Evolutionary conservation across 2,797 vertebrate species (phyloP).

Genomic region (Antrozous pallidus): DNA sequence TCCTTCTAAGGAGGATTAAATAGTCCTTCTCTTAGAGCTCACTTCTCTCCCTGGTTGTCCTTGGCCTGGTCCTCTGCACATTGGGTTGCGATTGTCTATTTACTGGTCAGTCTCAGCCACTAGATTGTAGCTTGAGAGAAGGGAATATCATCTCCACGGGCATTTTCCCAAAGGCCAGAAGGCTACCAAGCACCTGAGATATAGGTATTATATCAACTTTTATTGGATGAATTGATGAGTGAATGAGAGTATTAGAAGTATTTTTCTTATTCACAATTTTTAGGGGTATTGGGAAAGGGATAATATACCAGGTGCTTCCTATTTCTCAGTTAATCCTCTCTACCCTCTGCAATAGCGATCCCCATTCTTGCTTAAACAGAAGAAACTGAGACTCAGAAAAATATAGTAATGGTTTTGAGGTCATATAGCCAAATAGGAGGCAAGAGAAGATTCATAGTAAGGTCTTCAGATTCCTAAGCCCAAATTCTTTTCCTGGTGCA

Average conservation of each 20-base stretch:
- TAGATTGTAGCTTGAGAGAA: neutral
- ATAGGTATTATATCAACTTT: neutral
- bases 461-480: neutral
- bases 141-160: neutral
- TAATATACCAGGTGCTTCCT: neutral
- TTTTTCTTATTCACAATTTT: neutral
- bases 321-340: neutral
- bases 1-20: neutral
- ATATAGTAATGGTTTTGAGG: neutral
- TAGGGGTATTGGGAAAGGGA: neutral
- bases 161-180: neutral
- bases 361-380: neutral
- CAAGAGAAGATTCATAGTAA: neutral
- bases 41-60: neutral
- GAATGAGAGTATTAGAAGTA: neutral
- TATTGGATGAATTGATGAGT: neutral
- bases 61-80: neutral
- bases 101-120: neutral
- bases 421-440: neutral
- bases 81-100: neutral
- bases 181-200: neutral
- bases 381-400: neutral
- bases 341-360: neutral
- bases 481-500: neutral
- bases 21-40: neutral